phyloP scores from a whole-genome alignment of 2,888 invertebrate species.

The Drosophila mayaguana region DNA sequence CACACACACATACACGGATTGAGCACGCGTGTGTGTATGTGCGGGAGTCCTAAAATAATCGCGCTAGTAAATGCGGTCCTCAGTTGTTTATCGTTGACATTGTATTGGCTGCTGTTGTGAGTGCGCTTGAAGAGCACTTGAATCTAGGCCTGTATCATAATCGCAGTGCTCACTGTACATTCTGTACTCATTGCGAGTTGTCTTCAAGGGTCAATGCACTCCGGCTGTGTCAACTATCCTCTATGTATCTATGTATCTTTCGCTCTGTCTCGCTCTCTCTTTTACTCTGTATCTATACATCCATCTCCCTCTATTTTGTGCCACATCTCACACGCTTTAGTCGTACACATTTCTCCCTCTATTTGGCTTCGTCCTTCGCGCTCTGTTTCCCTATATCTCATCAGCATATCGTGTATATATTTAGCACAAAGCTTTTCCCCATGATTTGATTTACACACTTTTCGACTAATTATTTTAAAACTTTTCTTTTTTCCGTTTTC shows the following conservation, averaged over 20 bases:
- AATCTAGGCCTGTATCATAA: constrained; percentile 9
- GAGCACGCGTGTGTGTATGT: not conserved
- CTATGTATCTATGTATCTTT: constrained; percentile 1
- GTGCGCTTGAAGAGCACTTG: constrained; percentile 7
- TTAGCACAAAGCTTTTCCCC: constrained; percentile 34
- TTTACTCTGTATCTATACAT: constrained; percentile 1
- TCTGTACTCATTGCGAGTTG: constrained; percentile 19
- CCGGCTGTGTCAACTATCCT: not conserved
- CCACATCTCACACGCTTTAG: constrained; percentile 9
- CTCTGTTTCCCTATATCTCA: constrained; percentile 2
- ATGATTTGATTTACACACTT: constrained; percentile 47
- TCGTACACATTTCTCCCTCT: not conserved
- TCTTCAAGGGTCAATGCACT: constrained; percentile 16
- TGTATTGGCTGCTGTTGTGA: constrained; percentile 7
- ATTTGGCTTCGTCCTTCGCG: constrained; percentile 2
- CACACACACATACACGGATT: not conserved
- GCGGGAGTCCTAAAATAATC: not conserved
- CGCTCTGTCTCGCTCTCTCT: not conserved
- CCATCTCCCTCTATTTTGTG: constrained; percentile 20
- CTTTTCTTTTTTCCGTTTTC: constrained; percentile 63
- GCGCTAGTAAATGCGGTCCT: not conserved
- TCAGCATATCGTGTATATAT: constrained; percentile 15
- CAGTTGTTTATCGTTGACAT: not conserved
- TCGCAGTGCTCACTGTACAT: constrained; percentile 14
- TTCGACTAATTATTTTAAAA: constrained; percentile 63